Conservation (phyloP, 2,888 invertebrate genomes). For the Eupithecia subfuscata region DNA sequence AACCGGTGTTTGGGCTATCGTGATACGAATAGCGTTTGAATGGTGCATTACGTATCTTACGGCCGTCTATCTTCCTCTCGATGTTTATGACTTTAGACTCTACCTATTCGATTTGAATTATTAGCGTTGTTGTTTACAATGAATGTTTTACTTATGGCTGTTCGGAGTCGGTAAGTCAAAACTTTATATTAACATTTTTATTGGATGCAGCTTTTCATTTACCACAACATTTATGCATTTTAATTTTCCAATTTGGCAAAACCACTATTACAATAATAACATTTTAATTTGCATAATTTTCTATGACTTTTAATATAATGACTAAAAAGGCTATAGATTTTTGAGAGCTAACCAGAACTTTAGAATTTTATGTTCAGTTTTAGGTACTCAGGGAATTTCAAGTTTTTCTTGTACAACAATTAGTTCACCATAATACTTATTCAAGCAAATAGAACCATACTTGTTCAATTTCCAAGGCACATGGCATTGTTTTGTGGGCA, state of each 20-base stretch:
- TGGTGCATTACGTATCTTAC: slow-evolving; percentile 64
- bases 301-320: background rate
- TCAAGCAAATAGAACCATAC: background rate
- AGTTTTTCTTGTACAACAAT: background rate
- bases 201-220: background rate
- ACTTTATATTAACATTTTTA: slow-evolving; percentile 11
- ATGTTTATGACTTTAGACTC: slow-evolving; percentile 43
- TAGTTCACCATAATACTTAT: background rate
- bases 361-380: background rate
- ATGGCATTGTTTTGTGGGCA: background rate
- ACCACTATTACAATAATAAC: too few species aligned
- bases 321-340: background rate
- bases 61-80: slow-evolving; percentile 48
- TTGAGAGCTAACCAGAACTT: background rate
- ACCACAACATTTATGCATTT: background rate
- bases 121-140: slow-evolving; percentile 39
- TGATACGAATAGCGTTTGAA: slow-evolving; percentile 71
- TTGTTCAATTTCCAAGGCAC: slow-evolving; percentile 4
- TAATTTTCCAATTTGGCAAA: too few species aligned
- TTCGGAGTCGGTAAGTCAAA: background rate
- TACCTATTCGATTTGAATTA: slow-evolving; percentile 41
- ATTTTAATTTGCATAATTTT: background rate
- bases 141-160: background rate
- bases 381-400: background rate
- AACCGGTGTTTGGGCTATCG: slow-evolving; percentile 80